phyloP scores from a whole-genome alignment of 1,140 invertebrate species.

The Aphelinus atriplicis region DNA sequence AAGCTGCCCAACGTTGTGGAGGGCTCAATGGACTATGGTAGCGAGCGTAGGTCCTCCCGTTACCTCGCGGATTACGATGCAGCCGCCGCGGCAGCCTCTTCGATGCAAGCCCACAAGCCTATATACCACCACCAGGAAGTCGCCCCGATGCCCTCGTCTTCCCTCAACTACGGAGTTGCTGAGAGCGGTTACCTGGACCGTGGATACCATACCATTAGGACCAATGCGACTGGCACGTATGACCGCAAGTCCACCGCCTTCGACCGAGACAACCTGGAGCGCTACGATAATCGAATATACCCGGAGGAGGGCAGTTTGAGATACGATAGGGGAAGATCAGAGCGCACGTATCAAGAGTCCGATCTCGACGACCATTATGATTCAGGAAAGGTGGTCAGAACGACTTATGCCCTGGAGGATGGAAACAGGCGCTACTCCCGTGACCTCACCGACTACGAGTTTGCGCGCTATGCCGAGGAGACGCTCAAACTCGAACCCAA shows the following conservation, averaged over 20 bases:
- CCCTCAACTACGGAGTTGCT: slow-evolving; percentile 42
- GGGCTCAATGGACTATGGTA: slow-evolving; percentile 73
- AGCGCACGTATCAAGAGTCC: slow-evolving; percentile 60
- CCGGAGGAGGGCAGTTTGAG: slow-evolving; percentile 54
- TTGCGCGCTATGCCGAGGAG: slow-evolving; percentile 58
- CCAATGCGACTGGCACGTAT: slow-evolving; percentile 43
- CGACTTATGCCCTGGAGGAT: slow-evolving; percentile 52
- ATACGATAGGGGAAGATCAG: slow-evolving; percentile 50
- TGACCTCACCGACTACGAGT: slow-evolving; percentile 59
- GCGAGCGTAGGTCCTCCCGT: slow-evolving; percentile 66
- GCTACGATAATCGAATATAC: slow-evolving; percentile 60
- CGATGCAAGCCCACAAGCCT: slow-evolving; percentile 13
- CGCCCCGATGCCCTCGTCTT: not conserved
- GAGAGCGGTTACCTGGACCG: slow-evolving; percentile 49
- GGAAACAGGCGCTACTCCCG: slow-evolving; percentile 56
- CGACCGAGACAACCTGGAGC: slow-evolving; percentile 55
- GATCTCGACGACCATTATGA: slow-evolving; percentile 62
- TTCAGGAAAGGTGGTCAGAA: slow-evolving; percentile 46
- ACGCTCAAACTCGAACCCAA: slow-evolving; percentile 61
- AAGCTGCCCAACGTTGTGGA: slow-evolving; percentile 65
- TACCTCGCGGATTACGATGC: slow-evolving; percentile 61
- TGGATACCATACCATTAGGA: slow-evolving; percentile 32
- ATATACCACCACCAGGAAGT: slow-evolving; percentile 28
- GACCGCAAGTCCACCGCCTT: slow-evolving; percentile 52
- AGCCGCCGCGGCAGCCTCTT: not conserved